Conservation (phyloP, 2,797 vertebrate genomes). For the Vespertilio murinus region DNA sequence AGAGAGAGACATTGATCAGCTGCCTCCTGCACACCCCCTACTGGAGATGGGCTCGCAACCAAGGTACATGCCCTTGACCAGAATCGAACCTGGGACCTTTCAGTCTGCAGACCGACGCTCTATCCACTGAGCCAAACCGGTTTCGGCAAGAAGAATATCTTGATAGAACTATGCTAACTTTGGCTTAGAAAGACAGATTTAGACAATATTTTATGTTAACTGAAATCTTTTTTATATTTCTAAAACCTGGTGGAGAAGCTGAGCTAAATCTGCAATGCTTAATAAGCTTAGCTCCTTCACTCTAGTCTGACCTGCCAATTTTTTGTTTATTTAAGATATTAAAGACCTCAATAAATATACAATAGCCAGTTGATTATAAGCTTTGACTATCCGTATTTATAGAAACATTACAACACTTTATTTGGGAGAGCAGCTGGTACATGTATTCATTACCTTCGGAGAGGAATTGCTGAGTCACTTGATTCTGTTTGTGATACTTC, state of each 20-base stretch:
- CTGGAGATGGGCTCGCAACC: too few relatives aligned
- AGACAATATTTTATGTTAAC: slow-evolving; percentile 28
- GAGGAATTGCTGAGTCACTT: slow-evolving; percentile 55
- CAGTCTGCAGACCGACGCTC: too few relatives aligned
- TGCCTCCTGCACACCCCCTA: too few relatives aligned
- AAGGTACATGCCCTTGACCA: too few relatives aligned
- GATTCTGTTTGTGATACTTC: neutral
- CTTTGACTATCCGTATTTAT: slow-evolving; percentile 37
- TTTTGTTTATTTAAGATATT: slow-evolving; percentile 35
- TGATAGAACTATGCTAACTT: neutral
- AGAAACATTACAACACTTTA: neutral
- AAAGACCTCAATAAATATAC: neutral
- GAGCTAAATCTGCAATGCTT: slow-evolving; percentile 49
- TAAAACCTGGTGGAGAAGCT: slow-evolving; percentile 41
- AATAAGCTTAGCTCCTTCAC: slow-evolving; percentile 43
- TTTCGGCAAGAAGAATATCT: neutral
- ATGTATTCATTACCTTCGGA: neutral
- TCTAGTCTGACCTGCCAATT: neutral
- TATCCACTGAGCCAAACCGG: too few relatives aligned
- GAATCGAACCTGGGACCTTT: too few relatives aligned
- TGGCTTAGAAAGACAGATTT: neutral
- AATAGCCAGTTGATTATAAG: slow-evolving; percentile 19
- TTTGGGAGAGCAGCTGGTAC: slow-evolving; percentile 12
- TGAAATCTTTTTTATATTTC: slow-evolving; percentile 1
- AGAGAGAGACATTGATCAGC: too few relatives aligned